These are phyloP conservation scores for Cinara cedri DNA, from an alignment of 2,888 invertebrate genomes.

Conservation along the genomic window DNA sequence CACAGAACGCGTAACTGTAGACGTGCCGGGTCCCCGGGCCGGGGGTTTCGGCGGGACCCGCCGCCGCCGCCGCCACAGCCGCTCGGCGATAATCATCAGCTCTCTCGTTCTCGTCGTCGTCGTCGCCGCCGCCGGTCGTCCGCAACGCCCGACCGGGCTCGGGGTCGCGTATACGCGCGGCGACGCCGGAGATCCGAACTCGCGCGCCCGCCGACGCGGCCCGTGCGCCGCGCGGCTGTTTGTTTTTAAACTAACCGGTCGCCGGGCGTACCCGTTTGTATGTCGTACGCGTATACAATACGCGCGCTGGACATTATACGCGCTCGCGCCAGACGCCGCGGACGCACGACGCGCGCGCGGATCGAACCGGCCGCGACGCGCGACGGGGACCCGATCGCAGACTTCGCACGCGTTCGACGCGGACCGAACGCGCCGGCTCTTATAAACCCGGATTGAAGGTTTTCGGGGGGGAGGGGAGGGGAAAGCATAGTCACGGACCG, in stretches of 20 bases:
- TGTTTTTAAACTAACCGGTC: conserved; percentile 56
- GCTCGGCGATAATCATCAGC: conserved; percentile 52
- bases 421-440: conserved; percentile 1
- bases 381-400: conserved; percentile 51
- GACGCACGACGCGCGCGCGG: too few species aligned
- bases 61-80: conserved; percentile 47
- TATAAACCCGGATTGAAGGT: conserved; percentile 1
- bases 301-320: too few species aligned
- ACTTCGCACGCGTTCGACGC: conserved; percentile 55
- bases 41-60: conserved; percentile 52
- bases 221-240: conserved; percentile 11
- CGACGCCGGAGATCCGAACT: background rate
- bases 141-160: conserved; percentile 1
- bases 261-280: conserved; percentile 37
- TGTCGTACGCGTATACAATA: too few species aligned
- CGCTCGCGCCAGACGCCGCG: too few species aligned
- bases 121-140: conserved; percentile 6
- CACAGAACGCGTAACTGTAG: conserved; percentile 53
- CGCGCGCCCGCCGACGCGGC: too few species aligned
- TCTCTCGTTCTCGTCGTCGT: background rate
- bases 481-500: too few species aligned
- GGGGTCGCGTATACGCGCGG: too few species aligned
- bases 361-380: too few species aligned
- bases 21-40: conserved; percentile 5
- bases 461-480: conserved; percentile 22